Conservation (phyloP, 2,888 invertebrate genomes). For the Dryobota labecula region DNA sequence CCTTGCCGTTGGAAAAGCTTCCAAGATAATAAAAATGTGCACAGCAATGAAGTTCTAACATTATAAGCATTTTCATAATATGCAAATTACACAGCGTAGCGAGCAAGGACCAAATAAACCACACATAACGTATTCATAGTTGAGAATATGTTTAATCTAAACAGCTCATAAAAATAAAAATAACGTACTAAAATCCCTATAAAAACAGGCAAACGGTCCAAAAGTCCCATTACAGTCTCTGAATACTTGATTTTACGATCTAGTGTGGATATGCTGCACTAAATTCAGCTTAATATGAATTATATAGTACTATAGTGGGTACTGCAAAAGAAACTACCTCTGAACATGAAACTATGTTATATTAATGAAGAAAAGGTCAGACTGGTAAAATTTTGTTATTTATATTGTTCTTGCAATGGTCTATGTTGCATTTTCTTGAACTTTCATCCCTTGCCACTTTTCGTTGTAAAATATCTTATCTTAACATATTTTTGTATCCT, state of each 20-base stretch:
- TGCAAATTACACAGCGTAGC: conserved; percentile 7
- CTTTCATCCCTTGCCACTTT: too few species aligned
- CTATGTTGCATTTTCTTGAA: not conserved
- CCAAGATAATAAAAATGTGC: not conserved
- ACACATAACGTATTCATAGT: conserved; percentile 7
- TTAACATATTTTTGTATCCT: not conserved
- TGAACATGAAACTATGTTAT: conserved; percentile 26
- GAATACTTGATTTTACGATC: conserved; percentile 70
- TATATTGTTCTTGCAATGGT: conserved; percentile 8
- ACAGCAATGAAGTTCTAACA: not conserved
- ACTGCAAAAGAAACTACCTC: conserved; percentile 25
- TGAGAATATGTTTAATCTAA: conserved; percentile 25
- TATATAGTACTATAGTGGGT: conserved; percentile 50
- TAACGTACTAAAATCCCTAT: conserved; percentile 11
- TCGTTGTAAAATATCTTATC: not conserved
- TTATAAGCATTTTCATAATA: conserved; percentile 19
- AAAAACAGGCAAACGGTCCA: conserved; percentile 44
- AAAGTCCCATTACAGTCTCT: conserved; percentile 53
- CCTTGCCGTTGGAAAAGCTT: not conserved
- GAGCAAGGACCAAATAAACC: not conserved
- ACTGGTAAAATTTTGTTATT: conserved; percentile 8
- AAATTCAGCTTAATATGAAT: conserved; percentile 67
- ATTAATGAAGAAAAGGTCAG: conserved; percentile 41
- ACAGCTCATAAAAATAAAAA: conserved; percentile 30
- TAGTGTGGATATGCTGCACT: conserved; percentile 56